Evolutionary conservation across 53 echinoderm and acorn worm species (phyloP), one percentile per base, ranked within the genome.

Genomic region (Zoroaster sp.): DNA sequence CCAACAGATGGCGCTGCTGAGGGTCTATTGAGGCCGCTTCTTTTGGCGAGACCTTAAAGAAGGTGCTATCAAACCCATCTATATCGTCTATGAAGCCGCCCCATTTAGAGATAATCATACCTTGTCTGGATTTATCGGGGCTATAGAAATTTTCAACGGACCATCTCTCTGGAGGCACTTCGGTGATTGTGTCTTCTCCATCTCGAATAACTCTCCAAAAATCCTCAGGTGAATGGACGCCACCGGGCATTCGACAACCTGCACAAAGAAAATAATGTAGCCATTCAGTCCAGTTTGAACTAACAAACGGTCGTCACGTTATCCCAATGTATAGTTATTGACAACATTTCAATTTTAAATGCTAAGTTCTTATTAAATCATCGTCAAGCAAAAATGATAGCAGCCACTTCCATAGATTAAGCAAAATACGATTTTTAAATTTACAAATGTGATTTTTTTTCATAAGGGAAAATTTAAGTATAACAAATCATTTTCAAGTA

Each of bases 181-280:
- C 92, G 33, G 87, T 72, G 44, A 96, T 92, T 66, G 88, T 88
- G 54, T 96, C 96, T 53, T 83, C 87, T 17, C 96, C 96, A 68
- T 96, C 94, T 35, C 76, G 82, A 37, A 96, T 88, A 31, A 92
- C 94, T 18, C 88, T 52, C 96, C 96, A 96, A 88, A 96, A 94
- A 55, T 77, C 92, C 3, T 92, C 90, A 2, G 90, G 89, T 14
- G 91, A 78, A 47, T 69, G 90, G 23, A 93, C 86, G 2, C 93
- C 95, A 2, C 95, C 91, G 3, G 96, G 93, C 88, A 95, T 82
- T 10, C 96, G 93, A 41, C 93, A 93, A 49, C 96, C 96, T 96
- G 65, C 7, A 59, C 2, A 59, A 59, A 59, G 11, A 10, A 2
- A 1, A 20, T 28, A 28, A 8, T 25, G 28, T 59, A 9, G 63